Conservation (phyloP, 2,113 vertebrate species). For the Gorsachius goisagi region DNA sequence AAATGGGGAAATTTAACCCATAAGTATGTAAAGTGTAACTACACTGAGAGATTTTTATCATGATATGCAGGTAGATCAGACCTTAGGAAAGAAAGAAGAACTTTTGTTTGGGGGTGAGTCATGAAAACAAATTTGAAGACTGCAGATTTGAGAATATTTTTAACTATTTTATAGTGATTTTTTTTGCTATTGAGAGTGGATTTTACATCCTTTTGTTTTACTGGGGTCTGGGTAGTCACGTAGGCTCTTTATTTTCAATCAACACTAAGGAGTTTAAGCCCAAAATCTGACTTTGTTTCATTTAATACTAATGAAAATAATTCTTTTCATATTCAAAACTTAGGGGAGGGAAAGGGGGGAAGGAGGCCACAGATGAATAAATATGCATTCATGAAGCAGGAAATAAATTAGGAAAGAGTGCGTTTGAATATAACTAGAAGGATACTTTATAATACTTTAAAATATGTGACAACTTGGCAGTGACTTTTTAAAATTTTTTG, state of each 20-base stretch:
- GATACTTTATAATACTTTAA: neutral
- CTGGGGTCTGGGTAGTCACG: neutral
- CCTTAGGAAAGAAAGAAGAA: neutral
- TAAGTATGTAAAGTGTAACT: neutral
- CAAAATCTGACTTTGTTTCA: neutral
- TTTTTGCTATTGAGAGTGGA: neutral
- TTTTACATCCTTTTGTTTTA: neutral
- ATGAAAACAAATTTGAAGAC: neutral
- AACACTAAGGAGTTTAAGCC: neutral
- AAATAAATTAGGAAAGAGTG: neutral
- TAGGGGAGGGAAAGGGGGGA: neutral
- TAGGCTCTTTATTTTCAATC: neutral
- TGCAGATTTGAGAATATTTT: neutral
- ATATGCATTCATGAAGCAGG: neutral
- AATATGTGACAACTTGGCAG: neutral
- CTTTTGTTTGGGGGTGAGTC: neutral
- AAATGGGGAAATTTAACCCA: neutral
- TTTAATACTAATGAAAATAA: neutral
- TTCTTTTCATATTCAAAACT: neutral
- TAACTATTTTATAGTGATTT: neutral
- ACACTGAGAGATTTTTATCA: neutral
- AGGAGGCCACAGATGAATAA: neutral
- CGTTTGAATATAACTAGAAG: neutral
- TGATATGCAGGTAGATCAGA: neutral
- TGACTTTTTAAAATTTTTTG: neutral